Evolutionary conservation across 2,888 invertebrate species (phyloP).

Genomic region (Caenorhabditis drosophilae): DNA sequence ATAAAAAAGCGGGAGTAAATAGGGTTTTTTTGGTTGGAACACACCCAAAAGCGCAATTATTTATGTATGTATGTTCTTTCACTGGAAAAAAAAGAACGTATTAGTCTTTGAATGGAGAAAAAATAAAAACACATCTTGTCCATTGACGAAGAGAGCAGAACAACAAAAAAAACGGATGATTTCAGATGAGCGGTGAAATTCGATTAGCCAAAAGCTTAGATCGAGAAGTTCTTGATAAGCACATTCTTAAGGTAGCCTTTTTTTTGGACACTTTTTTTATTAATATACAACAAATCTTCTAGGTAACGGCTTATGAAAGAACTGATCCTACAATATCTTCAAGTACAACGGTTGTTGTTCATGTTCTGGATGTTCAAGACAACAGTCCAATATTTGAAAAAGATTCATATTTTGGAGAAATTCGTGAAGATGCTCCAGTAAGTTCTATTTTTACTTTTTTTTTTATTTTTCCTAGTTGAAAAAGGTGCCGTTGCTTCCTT

Average conservation of each 20-base stretch:
- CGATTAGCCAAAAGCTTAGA: constrained; percentile 63
- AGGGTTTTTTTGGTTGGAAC: constrained; percentile 23
- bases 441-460: constrained; percentile 12
- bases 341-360: constrained; percentile 74
- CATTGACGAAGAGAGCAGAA: too few species aligned
- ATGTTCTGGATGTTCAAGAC: constrained; percentile 92
- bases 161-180: not conserved
- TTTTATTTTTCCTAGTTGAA: not conserved
- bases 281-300: not conserved
- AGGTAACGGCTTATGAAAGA: constrained; percentile 65
- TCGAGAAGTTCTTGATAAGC: constrained; percentile 61
- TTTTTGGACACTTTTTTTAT: not conserved
- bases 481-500: constrained; percentile 6
- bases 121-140: too few species aligned
- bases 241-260: constrained; percentile 57
- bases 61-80: constrained; percentile 30
- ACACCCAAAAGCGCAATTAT: constrained; percentile 33
- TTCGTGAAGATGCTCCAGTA: constrained; percentile 79
- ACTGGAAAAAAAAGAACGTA: not conserved
- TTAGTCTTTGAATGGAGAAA: not conserved
- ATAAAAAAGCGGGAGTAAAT: constrained; percentile 13
- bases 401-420: constrained; percentile 84
- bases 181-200: constrained; percentile 61
- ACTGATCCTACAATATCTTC: constrained; percentile 61
- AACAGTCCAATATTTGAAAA: constrained; percentile 91